These are phyloP conservation scores for Ceramica pisi DNA, from an alignment of 2,888 invertebrate genomes.

Conservation along the genomic window DNA sequence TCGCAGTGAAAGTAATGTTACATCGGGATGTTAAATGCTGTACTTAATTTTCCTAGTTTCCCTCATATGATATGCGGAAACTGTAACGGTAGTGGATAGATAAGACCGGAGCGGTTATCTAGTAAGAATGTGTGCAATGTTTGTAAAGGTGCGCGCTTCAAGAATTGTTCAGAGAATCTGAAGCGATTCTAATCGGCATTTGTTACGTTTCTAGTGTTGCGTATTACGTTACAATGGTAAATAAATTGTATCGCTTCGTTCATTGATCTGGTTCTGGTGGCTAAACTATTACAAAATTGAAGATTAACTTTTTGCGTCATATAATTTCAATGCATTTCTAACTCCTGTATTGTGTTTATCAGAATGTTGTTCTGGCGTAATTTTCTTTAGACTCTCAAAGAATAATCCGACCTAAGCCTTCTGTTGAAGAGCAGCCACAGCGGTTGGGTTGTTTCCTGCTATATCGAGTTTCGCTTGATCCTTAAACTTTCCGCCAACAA, in stretches of 20 bases:
- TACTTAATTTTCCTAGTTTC: slow-evolving; percentile 80
- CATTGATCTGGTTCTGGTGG: too few species aligned
- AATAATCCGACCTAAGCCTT: slow-evolving; percentile 26
- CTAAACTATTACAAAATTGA: slow-evolving; percentile 34
- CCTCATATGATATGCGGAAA: slow-evolving; percentile 79
- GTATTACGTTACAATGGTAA: slow-evolving; percentile 58
- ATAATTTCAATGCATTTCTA: neutral
- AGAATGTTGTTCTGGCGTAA: slow-evolving; percentile 1
- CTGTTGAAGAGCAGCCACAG: slow-evolving; percentile 6
- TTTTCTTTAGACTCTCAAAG: slow-evolving; percentile 10
- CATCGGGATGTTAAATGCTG: slow-evolving; percentile 67
- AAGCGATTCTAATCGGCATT: slow-evolving; percentile 54
- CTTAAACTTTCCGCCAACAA: slow-evolving; percentile 27
- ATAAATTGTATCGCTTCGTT: slow-evolving; percentile 62
- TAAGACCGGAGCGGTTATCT: slow-evolving; percentile 62
- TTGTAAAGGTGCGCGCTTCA: slow-evolving; percentile 31
- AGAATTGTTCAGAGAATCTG: slow-evolving; percentile 45
- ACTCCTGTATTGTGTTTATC: neutral
- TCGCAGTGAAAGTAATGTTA: slow-evolving; percentile 68
- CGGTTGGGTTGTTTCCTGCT: slow-evolving; percentile 14
- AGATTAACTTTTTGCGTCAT: neutral
- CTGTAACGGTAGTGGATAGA: slow-evolving; percentile 72
- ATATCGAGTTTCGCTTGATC: slow-evolving; percentile 28
- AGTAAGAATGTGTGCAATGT: slow-evolving; percentile 51
- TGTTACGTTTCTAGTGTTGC: slow-evolving; percentile 57